These are phyloP conservation scores for Gallinago stenura DNA, from an alignment of 2,797 vertebrate genomes.

Conservation along the genomic window DNA sequence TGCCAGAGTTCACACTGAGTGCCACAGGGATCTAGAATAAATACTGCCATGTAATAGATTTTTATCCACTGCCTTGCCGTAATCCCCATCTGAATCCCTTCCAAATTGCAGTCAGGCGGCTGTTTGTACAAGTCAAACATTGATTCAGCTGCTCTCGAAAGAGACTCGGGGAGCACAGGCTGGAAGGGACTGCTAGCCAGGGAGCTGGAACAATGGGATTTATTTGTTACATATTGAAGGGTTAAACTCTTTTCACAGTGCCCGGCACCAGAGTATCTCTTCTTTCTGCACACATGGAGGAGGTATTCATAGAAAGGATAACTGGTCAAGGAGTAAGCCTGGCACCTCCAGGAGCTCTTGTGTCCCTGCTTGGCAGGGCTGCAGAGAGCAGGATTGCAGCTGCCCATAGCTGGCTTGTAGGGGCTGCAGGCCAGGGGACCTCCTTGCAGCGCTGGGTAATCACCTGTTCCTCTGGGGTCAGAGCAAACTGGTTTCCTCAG, in stretches of 20 bases:
- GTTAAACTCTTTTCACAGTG: slow-evolving; percentile 68
- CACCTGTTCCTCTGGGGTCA: not conserved
- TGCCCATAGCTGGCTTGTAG: not conserved
- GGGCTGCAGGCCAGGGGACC: not conserved
- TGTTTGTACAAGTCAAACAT: slow-evolving; percentile 76
- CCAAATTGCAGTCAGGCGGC: slow-evolving; percentile 61
- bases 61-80: slow-evolving; percentile 67
- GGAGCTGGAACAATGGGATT: slow-evolving; percentile 32
- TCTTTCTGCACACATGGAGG: not conserved
- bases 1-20: slow-evolving; percentile 27
- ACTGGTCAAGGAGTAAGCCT: slow-evolving; percentile 63
- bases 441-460: not conserved
- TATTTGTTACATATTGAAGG: slow-evolving; percentile 25
- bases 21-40: slow-evolving; percentile 65
- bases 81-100: slow-evolving; percentile 76
- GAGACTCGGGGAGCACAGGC: not conserved
- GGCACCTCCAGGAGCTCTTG: not conserved
- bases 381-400: not conserved
- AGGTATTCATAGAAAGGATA: slow-evolving; percentile 62
- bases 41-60: slow-evolving; percentile 71
- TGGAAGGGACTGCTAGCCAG: not conserved
- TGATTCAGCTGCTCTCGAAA: slow-evolving; percentile 73
- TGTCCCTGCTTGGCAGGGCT: not conserved
- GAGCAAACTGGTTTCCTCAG: not conserved
- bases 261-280: not conserved